Evolutionary conservation across 2,888 invertebrate species (phyloP), one percentile per base, ranked within the genome.

Genomic region (Noctua janthe): DNA sequence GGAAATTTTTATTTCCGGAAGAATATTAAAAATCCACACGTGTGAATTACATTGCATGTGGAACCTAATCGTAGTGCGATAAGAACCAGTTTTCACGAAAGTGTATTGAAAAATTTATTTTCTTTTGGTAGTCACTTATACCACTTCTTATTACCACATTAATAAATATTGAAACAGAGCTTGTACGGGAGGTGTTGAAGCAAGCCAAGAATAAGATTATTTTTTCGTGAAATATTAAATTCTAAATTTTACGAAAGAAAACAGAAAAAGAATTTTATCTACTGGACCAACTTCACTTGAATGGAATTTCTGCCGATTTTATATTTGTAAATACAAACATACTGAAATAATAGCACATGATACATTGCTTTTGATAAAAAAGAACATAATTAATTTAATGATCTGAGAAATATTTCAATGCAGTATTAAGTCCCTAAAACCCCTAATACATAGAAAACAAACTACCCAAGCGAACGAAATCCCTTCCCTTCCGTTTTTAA

Each of bases 401-500:
- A 78, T 84, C 69, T 81, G 88, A 64, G 62, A 82, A 78, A 66
- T 59, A 64, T 66, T 66, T 39, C 51, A 74, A 29, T 69, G 35
- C 43, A 51, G 62, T 59, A 76, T 70, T 83, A 35, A 59, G 43
- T 71, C 62, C 15, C 13, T 56, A 66, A 80, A 78, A 35, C 74
- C 81, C 72, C 39, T 71, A 78, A 82, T 80, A 75, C 74, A 72
- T 67, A 71, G 74, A 82, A 92, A 92, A 91, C 88, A 91, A 91
- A 90, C 83, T 87, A 89, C 72, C 70, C 84, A 84, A 85, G 88
- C 90, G 85, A 83, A 90, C 91, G 85, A 88, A 90, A 89, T 87
- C 74, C 80, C 78, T 86, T 89, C 93, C 92, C 93, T 93, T 92
- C 91, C 89, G 87, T 90, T 92, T 90, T 83, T 83, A 88, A 90